Percentiles rank a stretch among this genome's conserved stretches.
phyloP scores from a whole-genome alignment of 2,797 vertebrate genomes.

The Balearica regulorum region DNA sequence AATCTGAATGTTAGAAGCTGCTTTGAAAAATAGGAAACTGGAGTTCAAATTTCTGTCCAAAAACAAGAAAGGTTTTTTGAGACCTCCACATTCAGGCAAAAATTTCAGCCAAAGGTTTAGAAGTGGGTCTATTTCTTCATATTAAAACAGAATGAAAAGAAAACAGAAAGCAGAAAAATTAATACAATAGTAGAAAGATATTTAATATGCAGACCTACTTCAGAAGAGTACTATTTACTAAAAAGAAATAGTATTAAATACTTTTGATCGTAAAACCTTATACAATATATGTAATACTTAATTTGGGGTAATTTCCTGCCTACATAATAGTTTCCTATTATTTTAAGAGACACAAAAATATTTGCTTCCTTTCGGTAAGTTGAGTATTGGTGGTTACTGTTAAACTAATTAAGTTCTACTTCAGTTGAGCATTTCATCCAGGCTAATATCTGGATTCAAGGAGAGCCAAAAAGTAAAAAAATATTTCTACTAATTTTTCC shows the following conservation, averaged over 20 bases:
- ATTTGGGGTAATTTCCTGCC: not conserved
- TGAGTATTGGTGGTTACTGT: not conserved
- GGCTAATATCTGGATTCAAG: not conserved
- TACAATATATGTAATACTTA: not conserved
- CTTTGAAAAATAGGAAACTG: not conserved
- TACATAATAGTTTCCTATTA: not conserved
- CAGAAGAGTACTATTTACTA: not conserved
- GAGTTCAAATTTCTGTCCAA: not conserved
- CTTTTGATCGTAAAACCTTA: not conserved
- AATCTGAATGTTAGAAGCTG: not conserved
- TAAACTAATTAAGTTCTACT: not conserved
- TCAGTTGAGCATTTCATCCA: not conserved
- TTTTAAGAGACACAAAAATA: not conserved
- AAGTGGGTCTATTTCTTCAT: not conserved
- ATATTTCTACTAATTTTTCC: not conserved
- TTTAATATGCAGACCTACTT: not conserved
- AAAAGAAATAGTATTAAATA: not conserved
- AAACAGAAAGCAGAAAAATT: not conserved
- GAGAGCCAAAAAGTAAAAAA: accelerated
- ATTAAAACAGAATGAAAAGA: not conserved
- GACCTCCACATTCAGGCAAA: not conserved
- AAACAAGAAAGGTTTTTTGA: not conserved
- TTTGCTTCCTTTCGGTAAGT: not conserved
- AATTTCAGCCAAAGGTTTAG: not conserved
- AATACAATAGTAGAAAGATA: not conserved